These are phyloP conservation scores for Muscicapa comitata DNA, from an alignment of 2,797 vertebrate genomes.

Conservation along the genomic window DNA sequence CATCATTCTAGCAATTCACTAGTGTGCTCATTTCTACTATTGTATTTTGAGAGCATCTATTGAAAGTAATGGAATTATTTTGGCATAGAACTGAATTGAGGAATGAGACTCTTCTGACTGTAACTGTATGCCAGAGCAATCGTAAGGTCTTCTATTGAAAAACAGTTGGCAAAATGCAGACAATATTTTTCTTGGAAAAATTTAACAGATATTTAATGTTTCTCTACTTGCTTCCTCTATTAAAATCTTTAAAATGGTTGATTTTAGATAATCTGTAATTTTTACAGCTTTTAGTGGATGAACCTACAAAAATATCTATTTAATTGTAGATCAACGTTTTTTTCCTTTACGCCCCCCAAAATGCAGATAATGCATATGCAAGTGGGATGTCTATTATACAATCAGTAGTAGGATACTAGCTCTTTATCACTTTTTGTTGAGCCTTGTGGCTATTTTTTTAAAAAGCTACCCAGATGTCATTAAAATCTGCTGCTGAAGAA, in stretches of 20 bases:
- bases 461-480: background rate
- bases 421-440: background rate
- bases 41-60: background rate
- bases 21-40: background rate
- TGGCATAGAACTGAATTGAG: background rate
- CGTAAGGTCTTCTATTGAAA: background rate
- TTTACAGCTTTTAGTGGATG: background rate
- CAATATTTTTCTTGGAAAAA: background rate
- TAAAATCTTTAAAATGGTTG: background rate
- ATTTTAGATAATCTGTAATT: background rate
- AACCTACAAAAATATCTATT: background rate
- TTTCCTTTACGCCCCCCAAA: rapidly evolving
- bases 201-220: background rate
- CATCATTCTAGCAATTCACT: background rate
- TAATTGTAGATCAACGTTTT: background rate
- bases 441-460: background rate
- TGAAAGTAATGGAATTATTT: background rate
- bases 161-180: background rate
- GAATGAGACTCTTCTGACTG: background rate
- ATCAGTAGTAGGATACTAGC: background rate
- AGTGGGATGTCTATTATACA: background rate
- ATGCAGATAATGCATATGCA: background rate
- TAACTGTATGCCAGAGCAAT: background rate
- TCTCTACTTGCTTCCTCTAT: background rate
- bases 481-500: background rate